A percentile compares a stretch with the other conserved stretches of the same genome.
Conservation (phyloP, 1,140 invertebrate genomes). For the Lordiphosa stackelbergi region DNA sequence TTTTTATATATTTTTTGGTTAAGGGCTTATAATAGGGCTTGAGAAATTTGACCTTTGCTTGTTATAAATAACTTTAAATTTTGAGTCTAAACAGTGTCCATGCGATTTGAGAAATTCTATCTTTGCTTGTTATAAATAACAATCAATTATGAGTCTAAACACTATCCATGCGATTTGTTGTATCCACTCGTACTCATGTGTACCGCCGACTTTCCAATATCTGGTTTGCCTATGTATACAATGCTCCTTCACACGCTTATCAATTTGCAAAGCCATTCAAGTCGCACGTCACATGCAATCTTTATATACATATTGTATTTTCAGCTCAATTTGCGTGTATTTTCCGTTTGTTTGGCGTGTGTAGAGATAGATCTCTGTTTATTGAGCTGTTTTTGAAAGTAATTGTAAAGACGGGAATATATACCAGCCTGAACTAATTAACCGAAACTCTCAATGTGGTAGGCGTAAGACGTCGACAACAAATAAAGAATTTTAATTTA, state of each 20-base stretch:
- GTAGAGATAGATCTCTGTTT: constrained; percentile 8
- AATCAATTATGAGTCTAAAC: too few relatives aligned
- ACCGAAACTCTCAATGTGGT: constrained; percentile 5
- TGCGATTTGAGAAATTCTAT: too few relatives aligned
- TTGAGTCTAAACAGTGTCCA: too few relatives aligned
- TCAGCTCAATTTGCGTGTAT: neutral
- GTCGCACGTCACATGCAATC: constrained; percentile 10
- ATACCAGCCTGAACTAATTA: neutral
- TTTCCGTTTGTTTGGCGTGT: constrained; percentile 3
- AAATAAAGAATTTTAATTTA: constrained; percentile 11
- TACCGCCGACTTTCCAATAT: neutral
- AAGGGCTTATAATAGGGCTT: too few relatives aligned
- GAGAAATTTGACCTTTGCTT: too few relatives aligned
- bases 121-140: too few relatives aligned
- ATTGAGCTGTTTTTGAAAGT: constrained; percentile 2
- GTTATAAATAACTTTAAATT: too few relatives aligned
- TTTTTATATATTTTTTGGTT: too few relatives aligned
- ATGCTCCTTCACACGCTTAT: constrained; percentile 9
- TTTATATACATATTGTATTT: constrained; percentile 1
- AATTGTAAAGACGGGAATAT: neutral
- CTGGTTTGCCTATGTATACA: constrained; percentile 3
- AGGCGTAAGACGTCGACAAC: neutral
- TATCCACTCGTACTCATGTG: too few relatives aligned
- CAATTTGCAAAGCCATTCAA: constrained; percentile 12
- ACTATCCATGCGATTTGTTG: too few relatives aligned